phyloP scores from a whole-genome alignment of 2,797 vertebrate genomes.

The Pseudotriccus pelzelni region DNA sequence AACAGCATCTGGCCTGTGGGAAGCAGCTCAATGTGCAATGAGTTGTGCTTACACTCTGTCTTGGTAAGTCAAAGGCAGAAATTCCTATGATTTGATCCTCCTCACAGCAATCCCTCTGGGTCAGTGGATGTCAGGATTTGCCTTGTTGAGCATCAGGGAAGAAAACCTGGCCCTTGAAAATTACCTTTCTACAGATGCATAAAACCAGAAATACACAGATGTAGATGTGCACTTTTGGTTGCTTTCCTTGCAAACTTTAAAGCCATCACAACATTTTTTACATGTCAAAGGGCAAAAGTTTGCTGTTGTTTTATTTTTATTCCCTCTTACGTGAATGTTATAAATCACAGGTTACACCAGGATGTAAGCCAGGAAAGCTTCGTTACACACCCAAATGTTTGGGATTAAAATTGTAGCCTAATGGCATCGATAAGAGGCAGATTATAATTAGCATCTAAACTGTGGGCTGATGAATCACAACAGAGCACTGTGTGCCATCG shows the following conservation, averaged over 20 bases:
- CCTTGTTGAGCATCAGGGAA: background rate
- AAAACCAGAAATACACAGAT: background rate
- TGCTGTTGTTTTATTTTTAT: background rate
- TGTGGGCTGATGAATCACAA: conserved; percentile 21
- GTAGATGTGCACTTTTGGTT: background rate
- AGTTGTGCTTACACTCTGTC: background rate
- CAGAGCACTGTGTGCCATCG: background rate
- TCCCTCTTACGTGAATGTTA: background rate
- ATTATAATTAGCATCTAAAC: conserved; percentile 8
- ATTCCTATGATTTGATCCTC: background rate
- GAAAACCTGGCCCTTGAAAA: background rate
- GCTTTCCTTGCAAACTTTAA: background rate
- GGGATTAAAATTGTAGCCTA: conserved; percentile 63
- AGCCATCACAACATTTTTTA: background rate
- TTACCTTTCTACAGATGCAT: background rate
- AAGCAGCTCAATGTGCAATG: background rate
- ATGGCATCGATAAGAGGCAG: background rate
- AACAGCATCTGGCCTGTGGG: background rate
- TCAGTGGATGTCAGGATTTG: background rate
- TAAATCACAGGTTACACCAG: conserved; percentile 17
- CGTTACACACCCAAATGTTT: conserved; percentile 47
- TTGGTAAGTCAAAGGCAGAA: background rate
- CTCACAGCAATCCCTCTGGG: conserved; percentile 7
- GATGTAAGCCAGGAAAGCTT: conserved; percentile 19
- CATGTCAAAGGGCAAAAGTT: background rate